phyloP scores from a whole-genome alignment of 2,888 invertebrate species.

The Hydroisotoma schaefferi region DNA sequence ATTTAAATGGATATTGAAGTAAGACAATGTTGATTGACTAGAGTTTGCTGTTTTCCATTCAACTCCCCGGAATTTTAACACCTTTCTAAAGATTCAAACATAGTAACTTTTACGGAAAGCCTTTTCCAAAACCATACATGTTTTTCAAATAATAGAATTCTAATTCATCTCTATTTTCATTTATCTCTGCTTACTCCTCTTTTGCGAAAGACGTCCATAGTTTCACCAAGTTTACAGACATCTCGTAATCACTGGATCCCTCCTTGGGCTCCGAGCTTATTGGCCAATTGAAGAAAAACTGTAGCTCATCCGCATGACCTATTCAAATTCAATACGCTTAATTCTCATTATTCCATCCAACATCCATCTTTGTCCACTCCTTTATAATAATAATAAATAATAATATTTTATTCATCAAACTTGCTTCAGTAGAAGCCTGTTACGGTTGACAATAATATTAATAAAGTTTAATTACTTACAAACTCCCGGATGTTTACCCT shows the following conservation, averaged over 20 bases:
- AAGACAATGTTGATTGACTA: constrained; percentile 10
- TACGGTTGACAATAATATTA: no score
- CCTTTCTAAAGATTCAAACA: constrained; percentile 13
- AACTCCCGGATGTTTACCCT: constrained; percentile 26
- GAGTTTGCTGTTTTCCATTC: constrained; percentile 22
- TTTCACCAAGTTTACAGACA: constrained; percentile 27
- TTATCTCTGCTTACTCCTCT: constrained; percentile 25
- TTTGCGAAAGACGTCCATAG: constrained; percentile 30
- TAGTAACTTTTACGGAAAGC: neutral
- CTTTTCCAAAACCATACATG: neutral
- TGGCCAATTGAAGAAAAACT: constrained; percentile 24
- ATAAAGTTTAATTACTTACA: constrained; percentile 18
- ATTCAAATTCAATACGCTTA: neutral
- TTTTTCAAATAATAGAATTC: neutral
- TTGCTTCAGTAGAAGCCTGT: no score
- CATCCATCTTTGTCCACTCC: neutral
- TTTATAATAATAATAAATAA: no score
- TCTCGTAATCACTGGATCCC: constrained; percentile 22
- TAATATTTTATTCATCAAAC: no score
- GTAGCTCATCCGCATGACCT: constrained; percentile 5
- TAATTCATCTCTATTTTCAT: no score
- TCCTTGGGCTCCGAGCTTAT: constrained; percentile 11
- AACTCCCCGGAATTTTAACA: constrained; percentile 17
- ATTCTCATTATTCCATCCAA: neutral
- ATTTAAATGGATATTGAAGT: constrained; percentile 22